A percentile compares a stretch with the other conserved stretches of the same genome.
Evolutionary conservation across 2,113 vertebrate genomes (phyloP).

Genomic region (Hepsetus odoe): DNA sequence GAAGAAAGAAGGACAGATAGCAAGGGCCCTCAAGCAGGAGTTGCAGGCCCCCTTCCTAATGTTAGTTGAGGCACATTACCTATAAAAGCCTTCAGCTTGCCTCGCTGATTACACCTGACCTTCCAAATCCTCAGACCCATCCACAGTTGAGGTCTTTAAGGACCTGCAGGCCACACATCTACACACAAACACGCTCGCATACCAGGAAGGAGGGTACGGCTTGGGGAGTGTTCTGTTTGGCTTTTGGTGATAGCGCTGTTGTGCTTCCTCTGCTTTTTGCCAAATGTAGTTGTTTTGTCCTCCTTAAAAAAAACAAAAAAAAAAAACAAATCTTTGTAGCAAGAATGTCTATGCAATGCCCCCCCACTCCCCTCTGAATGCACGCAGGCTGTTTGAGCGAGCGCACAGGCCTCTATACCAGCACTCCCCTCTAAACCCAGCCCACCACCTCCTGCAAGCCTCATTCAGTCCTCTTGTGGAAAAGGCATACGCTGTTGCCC

Average conservation of each 20-base stretch:
- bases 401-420: constrained; percentile 1
- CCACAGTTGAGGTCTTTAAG: not conserved
- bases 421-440: constrained; percentile 49
- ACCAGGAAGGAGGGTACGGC: constrained; percentile 54
- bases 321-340: constrained; percentile 64
- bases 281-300: constrained; percentile 66
- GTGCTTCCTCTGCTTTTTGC: constrained; percentile 62
- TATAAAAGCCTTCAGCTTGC: constrained; percentile 44
- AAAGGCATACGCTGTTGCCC: constrained; percentile 2
- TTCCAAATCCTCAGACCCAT: constrained; percentile 5
- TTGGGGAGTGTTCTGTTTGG: constrained; percentile 31
- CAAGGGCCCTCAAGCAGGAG: not conserved
- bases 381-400: constrained; percentile 34
- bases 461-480: constrained; percentile 40
- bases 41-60: not conserved
- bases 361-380: constrained; percentile 55
- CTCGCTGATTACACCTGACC: constrained; percentile 55
- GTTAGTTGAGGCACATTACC: not conserved
- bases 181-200: not conserved
- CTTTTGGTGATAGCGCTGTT: constrained; percentile 54
- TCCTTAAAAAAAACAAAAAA: constrained; percentile 6
- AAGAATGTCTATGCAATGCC: constrained; percentile 78
- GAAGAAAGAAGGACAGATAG: not conserved
- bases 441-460: constrained; percentile 41
- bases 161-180: not conserved